Evolutionary conservation across 2,888 invertebrate genomes (phyloP), one percentile per base, ranked within the genome.

Genomic region (Seira ritae): DNA sequence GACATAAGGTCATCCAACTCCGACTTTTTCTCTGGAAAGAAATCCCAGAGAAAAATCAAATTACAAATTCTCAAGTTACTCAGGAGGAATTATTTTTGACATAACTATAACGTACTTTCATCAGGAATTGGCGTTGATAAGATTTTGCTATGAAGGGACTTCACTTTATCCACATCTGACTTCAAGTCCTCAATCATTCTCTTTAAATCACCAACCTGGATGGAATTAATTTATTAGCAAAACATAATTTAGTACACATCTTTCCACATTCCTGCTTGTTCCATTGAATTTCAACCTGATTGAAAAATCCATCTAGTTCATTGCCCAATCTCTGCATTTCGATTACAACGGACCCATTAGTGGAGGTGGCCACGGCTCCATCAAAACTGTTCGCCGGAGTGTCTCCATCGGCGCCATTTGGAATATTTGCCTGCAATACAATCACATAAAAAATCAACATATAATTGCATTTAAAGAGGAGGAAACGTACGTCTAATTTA

Each of bases 1-100:
- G 92, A 92, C 88, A 92, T 93, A 86, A 92, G 91, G 37, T 91
- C 91, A 86, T 94, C 94, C 90, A 94, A 90, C 90, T 94, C 94
- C 85, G 92, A 92, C 90, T 94, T 93, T 89, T 93, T 81, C 69
- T 73, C 87, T 87, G 62, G 6, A 78, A 84, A 31, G 37, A 19
- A 31, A 31, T 31, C 31, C 3, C 8, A 31, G 8, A 31, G 31
- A 31, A 31, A 2, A 31, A 31, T 31, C 8, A 31, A 71, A 42
- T 76, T 3, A 42, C n/a, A n/a, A n/a, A n/a, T 62, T 17, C 10
- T 24, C 60, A 1, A 31, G 37, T 19, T 8, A 23, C 10, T 10
- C 4, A 62, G 12, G 10, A 50, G 12, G 17, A 50, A 67, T 20
- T 19, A 17, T 24, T 31, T 50, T 66, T 68, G 31, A 46, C n/a